Conservation (phyloP, 1,140 invertebrate species). For the Drosophila tani region DNA sequence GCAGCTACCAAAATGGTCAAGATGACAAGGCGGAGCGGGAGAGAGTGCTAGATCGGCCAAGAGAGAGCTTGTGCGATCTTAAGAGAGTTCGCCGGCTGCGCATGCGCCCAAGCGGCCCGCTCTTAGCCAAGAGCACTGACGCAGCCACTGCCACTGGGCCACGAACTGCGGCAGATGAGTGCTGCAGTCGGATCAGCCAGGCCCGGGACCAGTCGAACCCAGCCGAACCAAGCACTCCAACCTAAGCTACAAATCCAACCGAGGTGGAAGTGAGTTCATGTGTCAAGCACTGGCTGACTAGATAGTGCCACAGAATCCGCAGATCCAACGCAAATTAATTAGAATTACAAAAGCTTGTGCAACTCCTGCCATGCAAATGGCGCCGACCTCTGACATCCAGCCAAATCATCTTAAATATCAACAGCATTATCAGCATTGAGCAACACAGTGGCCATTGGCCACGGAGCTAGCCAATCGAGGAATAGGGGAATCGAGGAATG, state of each 20-base stretch:
- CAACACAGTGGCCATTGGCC: constrained; percentile 39
- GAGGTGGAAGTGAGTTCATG: constrained; percentile 22
- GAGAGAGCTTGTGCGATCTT: constrained; percentile 13
- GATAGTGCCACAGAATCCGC: constrained; percentile 17
- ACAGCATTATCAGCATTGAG: constrained; percentile 62
- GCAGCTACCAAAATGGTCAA: constrained; percentile 60
- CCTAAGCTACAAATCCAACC: background rate
- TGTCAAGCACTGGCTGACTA: constrained; percentile 8
- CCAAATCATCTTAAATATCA: constrained; percentile 68
- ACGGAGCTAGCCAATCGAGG: constrained; percentile 55
- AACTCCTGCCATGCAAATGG: constrained; percentile 34
- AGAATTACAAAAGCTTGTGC: constrained; percentile 51
- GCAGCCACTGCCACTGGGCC: background rate
- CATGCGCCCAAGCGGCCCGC: constrained; percentile 39
- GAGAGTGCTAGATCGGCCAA: constrained; percentile 14
- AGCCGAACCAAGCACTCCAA: constrained; percentile 2
- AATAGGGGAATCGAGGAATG: constrained; percentile 64
- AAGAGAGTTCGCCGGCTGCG: constrained; percentile 52
- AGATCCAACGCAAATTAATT: constrained; percentile 57
- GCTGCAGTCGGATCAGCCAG: constrained; percentile 31
- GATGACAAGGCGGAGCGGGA: constrained; percentile 43
- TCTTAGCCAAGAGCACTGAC: constrained; percentile 46
- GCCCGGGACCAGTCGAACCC: background rate
- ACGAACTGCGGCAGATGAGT: constrained; percentile 29
- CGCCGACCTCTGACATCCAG: constrained; percentile 64